Base-by-base conservation (phyloP, 2,888 invertebrate genomes). In the Spilarctia lutea region DNA sequence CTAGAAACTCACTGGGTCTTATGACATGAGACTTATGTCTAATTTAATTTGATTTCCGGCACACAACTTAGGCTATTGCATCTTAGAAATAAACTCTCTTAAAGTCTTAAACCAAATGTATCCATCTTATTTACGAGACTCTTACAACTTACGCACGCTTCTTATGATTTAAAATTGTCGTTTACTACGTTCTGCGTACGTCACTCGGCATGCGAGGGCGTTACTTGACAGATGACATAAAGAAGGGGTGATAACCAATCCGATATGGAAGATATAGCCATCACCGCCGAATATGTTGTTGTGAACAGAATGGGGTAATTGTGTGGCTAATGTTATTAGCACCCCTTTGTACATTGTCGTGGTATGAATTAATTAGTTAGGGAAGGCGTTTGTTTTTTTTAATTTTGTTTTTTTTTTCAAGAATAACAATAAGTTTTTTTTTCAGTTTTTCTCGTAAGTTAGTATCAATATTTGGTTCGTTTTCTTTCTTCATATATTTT, bases 251-350 rank as follows among this genome's bases (percentile, higher is more conserved):
- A 85, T 80, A 68, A 84, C 74, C 79, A 68, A 65, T 60, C 60
- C 63, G 81, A 81, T 85, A 82, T 27, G 74, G 24, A 24, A 45
- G 71, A 45, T 66, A 68, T 39, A 65, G 65, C 35, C 24, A 72
- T 78, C 83, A 83, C 75, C 82, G 79, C 75, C 71, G 71, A 60
- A 76, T 68, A 65, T 52, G 27, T 75, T 67, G 48, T 72, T 24
- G 39, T 16, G 11, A 39, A 20, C 63, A 66, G 76, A 79, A 84
- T 83, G 77, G 82, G 75, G 68, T 76, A 83, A 83, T 85, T 85
- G 82, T 79, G 75, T 72, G 79, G 67, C 42, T 80, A 79, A 78
- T 82, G 73, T 78, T 76, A 79, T 85, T 81, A 81, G 68, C 81
- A 78, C 80, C 79, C 72, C 71, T 71, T 81, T 73, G 20, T 71